Conservation (phyloP, 2,797 vertebrate genomes). For the Characodon lateralis region DNA sequence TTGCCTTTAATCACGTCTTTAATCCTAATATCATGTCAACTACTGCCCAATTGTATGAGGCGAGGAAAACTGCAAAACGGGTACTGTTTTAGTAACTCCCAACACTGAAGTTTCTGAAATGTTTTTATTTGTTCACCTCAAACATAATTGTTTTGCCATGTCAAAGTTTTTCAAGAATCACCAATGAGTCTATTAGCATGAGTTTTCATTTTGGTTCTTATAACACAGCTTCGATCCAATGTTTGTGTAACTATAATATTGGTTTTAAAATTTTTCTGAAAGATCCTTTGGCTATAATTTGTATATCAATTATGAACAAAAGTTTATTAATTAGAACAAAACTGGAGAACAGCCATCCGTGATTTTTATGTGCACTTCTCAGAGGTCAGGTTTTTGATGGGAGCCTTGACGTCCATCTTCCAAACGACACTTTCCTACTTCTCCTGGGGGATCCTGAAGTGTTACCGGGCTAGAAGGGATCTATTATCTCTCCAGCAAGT, state of each 20-base stretch:
- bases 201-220: background rate
- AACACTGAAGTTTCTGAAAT: too few relatives aligned
- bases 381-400: background rate
- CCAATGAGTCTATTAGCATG: background rate
- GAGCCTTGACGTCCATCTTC: background rate
- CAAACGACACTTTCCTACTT: background rate
- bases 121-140: too few relatives aligned
- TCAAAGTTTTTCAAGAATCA: background rate
- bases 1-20: too few relatives aligned
- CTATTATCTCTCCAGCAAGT: background rate
- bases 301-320: background rate
- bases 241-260: background rate
- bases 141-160: background rate
- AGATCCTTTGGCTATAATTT: background rate
- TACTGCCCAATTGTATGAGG: too few relatives aligned
- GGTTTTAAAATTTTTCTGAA: background rate
- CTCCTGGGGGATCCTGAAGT: background rate
- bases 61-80: too few relatives aligned
- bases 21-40: too few relatives aligned
- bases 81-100: too few relatives aligned
- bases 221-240: background rate
- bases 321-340: background rate
- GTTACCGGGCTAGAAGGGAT: background rate
- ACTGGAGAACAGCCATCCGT: background rate
- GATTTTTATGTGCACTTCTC: background rate